Percentiles rank a stretch among this genome's conserved stretches.
Evolutionary conservation across 2,888 invertebrate genomes (phyloP).

Genomic region (Sphinx pinastri): DNA sequence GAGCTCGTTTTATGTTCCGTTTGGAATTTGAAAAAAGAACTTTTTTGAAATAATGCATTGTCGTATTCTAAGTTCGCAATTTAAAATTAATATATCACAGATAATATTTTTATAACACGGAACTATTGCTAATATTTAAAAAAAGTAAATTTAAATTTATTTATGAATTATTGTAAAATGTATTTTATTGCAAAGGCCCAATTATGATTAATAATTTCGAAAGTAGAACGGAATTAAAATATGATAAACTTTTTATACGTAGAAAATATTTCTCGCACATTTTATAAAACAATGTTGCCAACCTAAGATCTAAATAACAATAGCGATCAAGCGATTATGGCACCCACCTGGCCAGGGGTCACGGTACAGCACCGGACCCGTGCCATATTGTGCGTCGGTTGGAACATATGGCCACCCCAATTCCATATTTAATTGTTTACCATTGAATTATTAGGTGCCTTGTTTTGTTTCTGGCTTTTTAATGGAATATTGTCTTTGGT

Average conservation of each 20-base stretch:
- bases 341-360: conserved; percentile 29
- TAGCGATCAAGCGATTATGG: not conserved
- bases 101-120: no score
- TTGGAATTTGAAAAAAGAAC: not conserved
- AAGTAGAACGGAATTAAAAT: no score
- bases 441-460: conserved; percentile 54
- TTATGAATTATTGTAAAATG: no score
- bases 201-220: no score
- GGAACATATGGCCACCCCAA: conserved; percentile 29
- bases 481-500: not conserved
- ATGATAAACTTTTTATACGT: no score
- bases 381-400: conserved; percentile 32
- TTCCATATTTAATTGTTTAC: conserved; percentile 55
- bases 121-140: no score
- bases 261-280: no score
- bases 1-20: not conserved
- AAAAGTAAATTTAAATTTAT: no score
- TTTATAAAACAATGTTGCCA: not conserved
- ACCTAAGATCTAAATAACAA: not conserved
- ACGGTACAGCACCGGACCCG: conserved; percentile 32
- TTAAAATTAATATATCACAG: not conserved
- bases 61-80: not conserved
- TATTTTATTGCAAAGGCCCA: no score
- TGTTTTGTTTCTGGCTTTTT: conserved; percentile 48
- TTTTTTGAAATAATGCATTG: not conserved